Evolutionary conservation across 2,113 vertebrate genomes (phyloP).

Genomic region (Cavia aperea): DNA sequence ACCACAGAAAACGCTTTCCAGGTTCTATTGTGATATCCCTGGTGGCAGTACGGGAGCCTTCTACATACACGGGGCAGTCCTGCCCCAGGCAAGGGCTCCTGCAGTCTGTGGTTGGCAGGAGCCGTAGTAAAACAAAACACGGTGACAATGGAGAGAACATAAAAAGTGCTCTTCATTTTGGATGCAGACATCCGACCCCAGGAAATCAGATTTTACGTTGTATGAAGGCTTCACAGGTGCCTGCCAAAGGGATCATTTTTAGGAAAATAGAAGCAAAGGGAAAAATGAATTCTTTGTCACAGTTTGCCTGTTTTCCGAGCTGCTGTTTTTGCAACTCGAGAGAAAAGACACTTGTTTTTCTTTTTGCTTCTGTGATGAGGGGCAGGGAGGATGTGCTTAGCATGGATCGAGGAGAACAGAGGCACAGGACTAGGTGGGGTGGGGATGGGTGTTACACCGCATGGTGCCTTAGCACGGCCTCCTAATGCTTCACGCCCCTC

Average conservation of each 20-base stretch:
- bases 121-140: not conserved
- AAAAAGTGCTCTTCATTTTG: no score
- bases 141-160: accelerated
- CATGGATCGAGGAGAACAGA: accelerated
- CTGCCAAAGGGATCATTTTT: not conserved
- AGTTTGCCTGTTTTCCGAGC: not conserved
- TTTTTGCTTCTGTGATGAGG: no score
- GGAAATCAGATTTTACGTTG: accelerated
- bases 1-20: accelerated
- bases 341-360: not conserved
- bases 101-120: not conserved
- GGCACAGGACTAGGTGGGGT: accelerated
- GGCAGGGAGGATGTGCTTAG: not conserved
- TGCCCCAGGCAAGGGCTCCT: accelerated
- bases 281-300: no score
- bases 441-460: accelerated
- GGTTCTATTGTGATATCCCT: not conserved
- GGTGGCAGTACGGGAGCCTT: not conserved
- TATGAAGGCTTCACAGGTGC: accelerated
- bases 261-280: not conserved
- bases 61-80: accelerated
- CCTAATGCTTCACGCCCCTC: not conserved
- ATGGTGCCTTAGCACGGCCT: accelerated
- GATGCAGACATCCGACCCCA: not conserved
- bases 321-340: not conserved